A percentile compares a stretch with the other conserved stretches of the same genome.
Conservation (phyloP, 1,140 invertebrate species). For the Drosophila ficusphila region DNA sequence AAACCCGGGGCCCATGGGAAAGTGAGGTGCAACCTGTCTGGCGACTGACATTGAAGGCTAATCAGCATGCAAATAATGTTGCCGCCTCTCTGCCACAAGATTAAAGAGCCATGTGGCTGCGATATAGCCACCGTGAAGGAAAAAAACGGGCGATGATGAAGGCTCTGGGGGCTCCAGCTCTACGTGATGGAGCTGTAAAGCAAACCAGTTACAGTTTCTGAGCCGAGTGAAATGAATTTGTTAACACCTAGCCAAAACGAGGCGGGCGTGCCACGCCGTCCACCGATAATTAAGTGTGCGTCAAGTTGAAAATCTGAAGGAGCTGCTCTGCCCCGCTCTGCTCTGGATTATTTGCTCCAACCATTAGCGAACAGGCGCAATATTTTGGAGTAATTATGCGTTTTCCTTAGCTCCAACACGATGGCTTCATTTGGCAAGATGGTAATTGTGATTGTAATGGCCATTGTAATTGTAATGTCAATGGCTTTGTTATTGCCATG, state of each 20-base stretch:
- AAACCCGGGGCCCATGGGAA: slow-evolving; percentile 9
- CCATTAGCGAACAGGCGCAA: slow-evolving; percentile 66
- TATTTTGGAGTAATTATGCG: slow-evolving; percentile 71
- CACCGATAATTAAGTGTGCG: slow-evolving; percentile 70
- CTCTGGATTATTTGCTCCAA: slow-evolving; percentile 44
- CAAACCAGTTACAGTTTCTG: slow-evolving; percentile 72
- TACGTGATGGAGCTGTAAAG: slow-evolving; percentile 31
- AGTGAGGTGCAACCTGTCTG: slow-evolving; percentile 69
- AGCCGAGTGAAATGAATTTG: slow-evolving; percentile 79
- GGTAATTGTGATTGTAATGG: slow-evolving; percentile 50
- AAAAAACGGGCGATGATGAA: slow-evolving; percentile 1
- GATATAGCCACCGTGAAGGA: slow-evolving; percentile 59
- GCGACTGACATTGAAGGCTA: slow-evolving; percentile 66
- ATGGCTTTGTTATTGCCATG: slow-evolving; percentile 73
- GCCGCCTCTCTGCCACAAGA: slow-evolving; percentile 67
- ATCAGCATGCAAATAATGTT: slow-evolving; percentile 83
- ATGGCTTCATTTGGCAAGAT: slow-evolving; percentile 64
- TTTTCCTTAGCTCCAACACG: slow-evolving; percentile 30
- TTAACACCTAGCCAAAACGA: slow-evolving; percentile 70
- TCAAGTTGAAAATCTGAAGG: slow-evolving; percentile 38
- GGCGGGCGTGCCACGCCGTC: slow-evolving; percentile 54
- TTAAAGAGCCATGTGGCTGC: slow-evolving; percentile 69
- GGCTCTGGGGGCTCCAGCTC: slow-evolving; percentile 8
- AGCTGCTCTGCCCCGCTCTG: background rate
- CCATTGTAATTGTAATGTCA: slow-evolving; percentile 55